A percentile compares a stretch with the other conserved stretches of the same genome.
Evolutionary conservation across 1,140 invertebrate species (phyloP).

Genomic region (Asobara japonica): DNA sequence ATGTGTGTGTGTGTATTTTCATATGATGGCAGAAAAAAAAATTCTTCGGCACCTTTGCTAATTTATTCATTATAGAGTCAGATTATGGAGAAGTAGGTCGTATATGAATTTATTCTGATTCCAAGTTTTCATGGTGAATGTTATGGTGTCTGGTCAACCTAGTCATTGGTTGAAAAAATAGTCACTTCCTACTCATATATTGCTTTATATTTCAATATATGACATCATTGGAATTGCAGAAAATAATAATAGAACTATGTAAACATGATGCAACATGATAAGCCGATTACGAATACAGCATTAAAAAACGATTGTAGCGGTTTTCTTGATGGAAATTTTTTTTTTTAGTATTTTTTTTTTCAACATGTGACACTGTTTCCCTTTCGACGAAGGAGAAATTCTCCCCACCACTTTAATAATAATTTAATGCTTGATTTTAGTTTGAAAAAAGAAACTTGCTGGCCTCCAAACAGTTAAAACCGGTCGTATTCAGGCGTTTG

Average conservation of each 20-base stretch:
- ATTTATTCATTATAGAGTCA: too few relatives aligned
- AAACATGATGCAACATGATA: neutral
- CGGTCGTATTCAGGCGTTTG: neutral
- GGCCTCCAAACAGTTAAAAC: slow-evolving; percentile 18
- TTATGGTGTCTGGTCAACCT: neutral
- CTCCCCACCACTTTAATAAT: neutral
- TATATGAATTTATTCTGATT: too few relatives aligned
- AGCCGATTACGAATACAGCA: neutral
- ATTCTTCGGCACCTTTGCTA: too few relatives aligned
- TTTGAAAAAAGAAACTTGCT: neutral
- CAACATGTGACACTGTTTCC: neutral
- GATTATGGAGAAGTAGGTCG: too few relatives aligned
- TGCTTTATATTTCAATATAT: neutral
- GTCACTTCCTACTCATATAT: neutral
- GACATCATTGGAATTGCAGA: neutral
- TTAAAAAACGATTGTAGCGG: neutral
- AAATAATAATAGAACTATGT: neutral
- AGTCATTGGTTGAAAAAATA: neutral
- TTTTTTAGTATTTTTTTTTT: neutral
- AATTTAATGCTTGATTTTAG: neutral
- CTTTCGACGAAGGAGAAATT: slow-evolving; percentile 6
- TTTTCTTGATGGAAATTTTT: neutral
- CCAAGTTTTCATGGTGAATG: too few relatives aligned
- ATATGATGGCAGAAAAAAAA: too few relatives aligned
- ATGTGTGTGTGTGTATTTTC: too few relatives aligned